Conservation (phyloP, 2,888 invertebrate genomes). For the Euphydryas editha region DNA sequence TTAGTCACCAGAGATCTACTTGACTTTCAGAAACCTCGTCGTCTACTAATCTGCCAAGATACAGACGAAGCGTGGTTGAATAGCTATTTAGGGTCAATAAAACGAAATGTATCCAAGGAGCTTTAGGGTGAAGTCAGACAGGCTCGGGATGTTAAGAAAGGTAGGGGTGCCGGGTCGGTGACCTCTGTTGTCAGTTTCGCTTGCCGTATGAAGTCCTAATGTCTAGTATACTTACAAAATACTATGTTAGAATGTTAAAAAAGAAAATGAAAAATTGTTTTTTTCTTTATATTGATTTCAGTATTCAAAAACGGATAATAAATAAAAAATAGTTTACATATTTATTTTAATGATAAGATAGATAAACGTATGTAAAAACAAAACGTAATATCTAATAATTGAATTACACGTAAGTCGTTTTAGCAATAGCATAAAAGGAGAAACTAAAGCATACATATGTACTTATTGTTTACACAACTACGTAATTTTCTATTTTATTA, state of each 20-base stretch:
- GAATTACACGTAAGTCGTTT: too few relatives aligned
- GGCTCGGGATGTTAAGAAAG: slow-evolving; percentile 63
- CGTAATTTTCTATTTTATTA: not conserved
- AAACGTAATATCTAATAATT: too few relatives aligned
- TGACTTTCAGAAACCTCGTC: not conserved
- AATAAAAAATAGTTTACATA: too few relatives aligned
- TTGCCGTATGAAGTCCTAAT: slow-evolving; percentile 59
- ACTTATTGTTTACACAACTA: not conserved
- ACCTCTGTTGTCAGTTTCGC: slow-evolving; percentile 60
- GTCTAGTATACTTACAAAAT: slow-evolving; percentile 43
- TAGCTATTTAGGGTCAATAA: slow-evolving; percentile 41
- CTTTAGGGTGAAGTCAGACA: slow-evolving; percentile 49
- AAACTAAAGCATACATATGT: too few relatives aligned
- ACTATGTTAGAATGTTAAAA: not conserved
- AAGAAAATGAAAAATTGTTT: not conserved
- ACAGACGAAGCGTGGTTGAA: slow-evolving; percentile 19
- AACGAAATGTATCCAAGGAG: slow-evolving; percentile 41
- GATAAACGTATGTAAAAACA: not conserved
- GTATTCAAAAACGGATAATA: too few relatives aligned
- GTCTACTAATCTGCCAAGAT: slow-evolving; percentile 18
- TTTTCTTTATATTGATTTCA: too few relatives aligned
- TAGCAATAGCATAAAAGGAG: too few relatives aligned
- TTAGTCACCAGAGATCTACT: not conserved
- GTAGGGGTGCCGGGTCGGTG: slow-evolving; percentile 75
- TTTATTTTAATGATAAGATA: too few relatives aligned